Evolutionary conservation across 2,888 invertebrate genomes (phyloP).

Genomic region (Acrobeloides nanus): DNA sequence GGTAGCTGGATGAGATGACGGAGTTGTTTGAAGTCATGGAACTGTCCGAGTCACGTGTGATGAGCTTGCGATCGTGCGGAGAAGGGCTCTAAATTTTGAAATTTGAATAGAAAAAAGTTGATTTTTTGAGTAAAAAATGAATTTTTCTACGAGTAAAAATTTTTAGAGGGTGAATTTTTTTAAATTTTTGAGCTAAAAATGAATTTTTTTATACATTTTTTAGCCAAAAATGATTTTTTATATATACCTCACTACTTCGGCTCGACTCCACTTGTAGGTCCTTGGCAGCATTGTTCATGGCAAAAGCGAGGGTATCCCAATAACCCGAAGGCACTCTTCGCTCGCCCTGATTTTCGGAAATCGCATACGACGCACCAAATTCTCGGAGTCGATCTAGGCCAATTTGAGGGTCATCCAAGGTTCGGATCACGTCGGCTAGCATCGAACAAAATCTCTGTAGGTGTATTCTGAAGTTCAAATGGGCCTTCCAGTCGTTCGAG

Average conservation of each 20-base stretch:
- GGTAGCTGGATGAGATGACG: too few species aligned
- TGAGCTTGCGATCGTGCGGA: neutral
- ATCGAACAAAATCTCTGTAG: slow-evolving; percentile 16
- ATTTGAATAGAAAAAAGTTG: too few species aligned
- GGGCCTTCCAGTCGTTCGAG: slow-evolving; percentile 9
- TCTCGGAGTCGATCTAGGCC: slow-evolving; percentile 18
- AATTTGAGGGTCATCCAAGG: slow-evolving; percentile 15
- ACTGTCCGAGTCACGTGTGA: neutral
- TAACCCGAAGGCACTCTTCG: slow-evolving; percentile 16
- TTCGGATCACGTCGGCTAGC: slow-evolving; percentile 16
- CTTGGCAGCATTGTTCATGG: slow-evolving; percentile 26
- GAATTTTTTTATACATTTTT: too few species aligned
- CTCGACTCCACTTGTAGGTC: slow-evolving; percentile 24
- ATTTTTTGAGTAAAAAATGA: too few species aligned
- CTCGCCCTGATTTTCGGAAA: neutral
- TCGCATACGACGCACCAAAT: slow-evolving; percentile 16
- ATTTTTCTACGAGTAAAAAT: too few species aligned
- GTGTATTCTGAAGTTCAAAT: slow-evolving; percentile 18
- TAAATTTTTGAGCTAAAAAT: too few species aligned
- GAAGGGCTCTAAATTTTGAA: slow-evolving; percentile 23
- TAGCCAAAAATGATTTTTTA: too few species aligned
- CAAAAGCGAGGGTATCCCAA: slow-evolving; percentile 26
- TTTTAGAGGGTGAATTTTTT: too few species aligned
- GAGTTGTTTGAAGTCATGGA: neutral
- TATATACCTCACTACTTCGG: slow-evolving; percentile 22